Conservation (phyloP, 1,140 invertebrate genomes). For the Trypoxylus dichotomus region DNA sequence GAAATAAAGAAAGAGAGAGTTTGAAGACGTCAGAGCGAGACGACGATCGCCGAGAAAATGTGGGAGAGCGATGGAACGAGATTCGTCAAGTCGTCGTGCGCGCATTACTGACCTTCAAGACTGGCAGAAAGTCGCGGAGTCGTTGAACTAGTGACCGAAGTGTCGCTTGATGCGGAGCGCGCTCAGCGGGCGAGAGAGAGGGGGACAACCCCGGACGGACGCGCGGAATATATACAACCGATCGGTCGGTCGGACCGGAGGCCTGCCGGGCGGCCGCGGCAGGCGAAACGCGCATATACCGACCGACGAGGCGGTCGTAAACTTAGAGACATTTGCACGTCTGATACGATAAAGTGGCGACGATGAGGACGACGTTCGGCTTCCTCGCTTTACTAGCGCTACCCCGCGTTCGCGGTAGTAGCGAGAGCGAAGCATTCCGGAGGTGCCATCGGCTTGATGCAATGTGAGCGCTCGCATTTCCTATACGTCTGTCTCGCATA, state of each 20-base stretch:
- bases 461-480: no score
- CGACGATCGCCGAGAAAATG: not conserved
- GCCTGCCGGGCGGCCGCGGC: not conserved
- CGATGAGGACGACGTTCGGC: not conserved
- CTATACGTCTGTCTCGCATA: no score
- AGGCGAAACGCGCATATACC: not conserved
- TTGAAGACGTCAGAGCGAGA: not conserved
- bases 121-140: constrained; percentile 22
- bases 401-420: not conserved
- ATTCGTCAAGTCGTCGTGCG: constrained; percentile 22
- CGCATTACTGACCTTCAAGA: constrained; percentile 24
- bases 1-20: not conserved
- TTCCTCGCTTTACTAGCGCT: not conserved
- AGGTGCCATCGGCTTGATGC: not conserved
- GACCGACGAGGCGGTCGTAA: not conserved
- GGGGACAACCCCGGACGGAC: constrained; percentile 4
- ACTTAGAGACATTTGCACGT: constrained; percentile 21
- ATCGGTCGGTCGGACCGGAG: not conserved
- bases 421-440: not conserved
- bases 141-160: constrained; percentile 24
- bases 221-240: not conserved
- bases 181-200: not conserved
- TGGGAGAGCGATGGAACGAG: constrained; percentile 8
- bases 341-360: constrained; percentile 8
- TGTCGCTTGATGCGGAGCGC: constrained; percentile 1